Evolutionary conservation across 2,113 vertebrate genomes (phyloP), one percentile per base, ranked within the genome.

Genomic region (Craseonycteris thonglongyai): DNA sequence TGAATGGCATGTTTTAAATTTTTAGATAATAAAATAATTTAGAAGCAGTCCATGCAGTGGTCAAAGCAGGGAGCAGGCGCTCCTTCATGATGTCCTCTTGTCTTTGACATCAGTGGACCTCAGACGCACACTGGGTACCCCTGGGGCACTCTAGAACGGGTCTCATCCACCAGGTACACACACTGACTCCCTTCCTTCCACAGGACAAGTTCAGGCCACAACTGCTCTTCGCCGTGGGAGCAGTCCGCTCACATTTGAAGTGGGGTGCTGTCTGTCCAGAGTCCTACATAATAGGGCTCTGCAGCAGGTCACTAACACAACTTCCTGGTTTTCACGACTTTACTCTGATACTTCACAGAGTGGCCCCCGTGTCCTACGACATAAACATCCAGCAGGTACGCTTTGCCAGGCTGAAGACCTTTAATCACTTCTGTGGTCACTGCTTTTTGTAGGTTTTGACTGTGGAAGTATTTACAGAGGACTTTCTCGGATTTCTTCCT

Each of bases 401-500:
- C 99, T 97, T 98, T 99, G 88, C 99, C 99, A 0, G 99, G 98
- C 97, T 99, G 99, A 79, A 99, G 99, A 49, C 99, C 99, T 19
- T 96, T 98, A 96, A 99, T 98, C 96, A 99, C 99, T 98, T 99
- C 99, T 95, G 99, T 99, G 92, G 99, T 99, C 95, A 99, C 99
- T 49, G 99, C 99, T 95, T 99, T 99, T 98, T 99, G 99, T 84
- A 99, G 99, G 96, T 99, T 99, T 68, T 99, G 99, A 96, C 99
- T 99, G 97, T 99, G 99, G 98, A 99, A 99, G 88, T 99, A 99
- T 98, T 99, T 99, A 98, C 99, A 99, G 94, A 99, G 98, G 92
- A 99, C 99, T 95, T 99, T 99, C 90, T 99, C 99, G 0, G 98
- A 99, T 97, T 99, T 99, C 98, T 99, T 99, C 95, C 99, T 99